Evolutionary conservation across 2,113 vertebrate genomes (phyloP).

Genomic region (Mastomys natalensis): DNA sequence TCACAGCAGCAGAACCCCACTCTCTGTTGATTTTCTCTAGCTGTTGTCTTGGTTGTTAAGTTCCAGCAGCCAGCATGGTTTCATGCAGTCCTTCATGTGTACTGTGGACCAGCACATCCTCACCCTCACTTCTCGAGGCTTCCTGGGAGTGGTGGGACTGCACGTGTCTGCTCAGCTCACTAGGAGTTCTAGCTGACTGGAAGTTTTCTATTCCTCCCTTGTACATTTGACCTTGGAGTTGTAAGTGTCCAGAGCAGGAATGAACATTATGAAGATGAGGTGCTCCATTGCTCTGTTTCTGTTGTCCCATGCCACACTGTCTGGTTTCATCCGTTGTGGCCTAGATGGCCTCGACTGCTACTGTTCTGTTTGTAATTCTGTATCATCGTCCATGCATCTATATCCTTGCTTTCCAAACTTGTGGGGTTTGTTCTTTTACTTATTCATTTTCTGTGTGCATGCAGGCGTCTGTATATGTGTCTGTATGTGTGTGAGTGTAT

Average conservation of each 20-base stretch:
- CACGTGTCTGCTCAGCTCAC: not conserved
- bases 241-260: not conserved
- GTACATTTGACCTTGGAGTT: not conserved
- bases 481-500: not conserved
- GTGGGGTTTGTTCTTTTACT: not conserved
- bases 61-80: not conserved
- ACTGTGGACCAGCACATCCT: not conserved
- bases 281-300: not conserved
- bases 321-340: constrained; percentile 21
- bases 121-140: not conserved
- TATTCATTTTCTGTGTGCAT: not conserved
- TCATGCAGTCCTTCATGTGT: not conserved
- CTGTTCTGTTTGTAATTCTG: not conserved
- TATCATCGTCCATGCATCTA: not conserved
- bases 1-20: not conserved
- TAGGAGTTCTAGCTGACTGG: not conserved
- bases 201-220: not conserved
- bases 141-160: not conserved
- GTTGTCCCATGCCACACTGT: not conserved
- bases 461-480: too few relatives aligned
- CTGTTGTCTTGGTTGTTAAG: not conserved
- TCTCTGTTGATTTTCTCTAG: not conserved
- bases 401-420: constrained; percentile 46
- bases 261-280: not conserved
- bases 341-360: not conserved